phyloP scores from a whole-genome alignment of 2,113 vertebrate species.

The Hemibagrus wyckioides region DNA sequence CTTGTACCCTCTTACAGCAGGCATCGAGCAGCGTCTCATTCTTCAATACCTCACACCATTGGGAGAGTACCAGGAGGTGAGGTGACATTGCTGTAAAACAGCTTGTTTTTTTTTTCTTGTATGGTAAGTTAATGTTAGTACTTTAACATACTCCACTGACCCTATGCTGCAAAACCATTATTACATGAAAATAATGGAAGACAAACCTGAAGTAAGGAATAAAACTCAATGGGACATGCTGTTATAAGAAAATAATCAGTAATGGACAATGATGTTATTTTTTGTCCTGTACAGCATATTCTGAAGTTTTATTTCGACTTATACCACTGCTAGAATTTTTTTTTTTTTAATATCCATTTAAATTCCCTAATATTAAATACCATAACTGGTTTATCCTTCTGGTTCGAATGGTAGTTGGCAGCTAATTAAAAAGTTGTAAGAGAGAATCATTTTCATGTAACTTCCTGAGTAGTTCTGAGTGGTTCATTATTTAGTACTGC shows the following conservation, averaged over 20 bases:
- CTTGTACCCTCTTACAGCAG: conserved; percentile 90
- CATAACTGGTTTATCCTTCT: background rate
- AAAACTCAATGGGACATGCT: background rate
- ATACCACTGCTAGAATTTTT: background rate
- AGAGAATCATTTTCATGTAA: background rate
- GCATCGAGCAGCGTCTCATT: conserved; percentile 95
- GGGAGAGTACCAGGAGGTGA: conserved; percentile 98
- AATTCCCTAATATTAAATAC: background rate
- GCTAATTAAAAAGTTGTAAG: background rate
- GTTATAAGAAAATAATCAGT: background rate
- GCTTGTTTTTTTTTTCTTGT: background rate
- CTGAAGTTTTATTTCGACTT: background rate
- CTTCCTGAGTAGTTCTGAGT: background rate
- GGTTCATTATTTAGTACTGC: background rate
- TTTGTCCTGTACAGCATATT: background rate
- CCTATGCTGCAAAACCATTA: background rate
- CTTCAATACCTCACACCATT: conserved; percentile 95
- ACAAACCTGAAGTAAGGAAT: background rate
- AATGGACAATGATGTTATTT: background rate
- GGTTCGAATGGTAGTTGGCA: too few relatives aligned
- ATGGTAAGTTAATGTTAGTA: background rate
- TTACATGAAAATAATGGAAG: background rate
- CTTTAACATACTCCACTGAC: background rate
- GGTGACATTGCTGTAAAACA: background rate
- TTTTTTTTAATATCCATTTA: background rate